A percentile compares a stretch with the other conserved stretches of the same genome.
These are phyloP conservation scores for Ctenodactylus gundi DNA, from an alignment of 2,113 vertebrate genomes.

Conservation along the genomic window DNA sequence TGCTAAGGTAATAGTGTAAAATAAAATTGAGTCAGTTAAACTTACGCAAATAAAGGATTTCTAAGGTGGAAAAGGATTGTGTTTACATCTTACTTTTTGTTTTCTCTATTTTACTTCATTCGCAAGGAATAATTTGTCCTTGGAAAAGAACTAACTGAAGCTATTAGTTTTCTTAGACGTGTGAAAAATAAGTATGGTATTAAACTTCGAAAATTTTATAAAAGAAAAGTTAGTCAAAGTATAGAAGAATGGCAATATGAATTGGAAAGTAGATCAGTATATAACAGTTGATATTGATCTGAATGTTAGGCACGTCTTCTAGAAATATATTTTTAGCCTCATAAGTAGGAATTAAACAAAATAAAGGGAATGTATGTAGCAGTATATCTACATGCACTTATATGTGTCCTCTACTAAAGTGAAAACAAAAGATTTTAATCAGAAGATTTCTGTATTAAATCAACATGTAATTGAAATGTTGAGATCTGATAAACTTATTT, in stretches of 20 bases:
- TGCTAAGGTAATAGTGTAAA: not conserved
- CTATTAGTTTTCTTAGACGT: not conserved
- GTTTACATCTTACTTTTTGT: not conserved
- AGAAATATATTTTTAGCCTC: not conserved
- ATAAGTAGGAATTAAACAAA: constrained; percentile 4
- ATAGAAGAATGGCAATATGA: not conserved
- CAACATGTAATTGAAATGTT: not conserved
- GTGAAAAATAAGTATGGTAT: not conserved
- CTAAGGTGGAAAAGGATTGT: not conserved
- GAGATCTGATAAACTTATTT: not conserved
- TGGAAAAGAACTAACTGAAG: not conserved
- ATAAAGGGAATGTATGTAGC: not conserved
- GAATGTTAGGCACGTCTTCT: not conserved
- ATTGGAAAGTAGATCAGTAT: not conserved
- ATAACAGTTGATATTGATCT: not conserved
- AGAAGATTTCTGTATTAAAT: not conserved
- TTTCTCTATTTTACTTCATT: not conserved
- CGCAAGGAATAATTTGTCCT: not conserved
- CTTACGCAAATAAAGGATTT: not conserved
- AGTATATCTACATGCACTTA: not conserved
- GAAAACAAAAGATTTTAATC: not conserved
- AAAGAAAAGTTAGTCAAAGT: not conserved
- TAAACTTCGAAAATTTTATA: not conserved
- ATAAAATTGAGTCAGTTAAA: not conserved
- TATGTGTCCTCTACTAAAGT: not conserved